phyloP scores from a whole-genome alignment of 2,888 invertebrate species.

The Plemyria rubiginata region DNA sequence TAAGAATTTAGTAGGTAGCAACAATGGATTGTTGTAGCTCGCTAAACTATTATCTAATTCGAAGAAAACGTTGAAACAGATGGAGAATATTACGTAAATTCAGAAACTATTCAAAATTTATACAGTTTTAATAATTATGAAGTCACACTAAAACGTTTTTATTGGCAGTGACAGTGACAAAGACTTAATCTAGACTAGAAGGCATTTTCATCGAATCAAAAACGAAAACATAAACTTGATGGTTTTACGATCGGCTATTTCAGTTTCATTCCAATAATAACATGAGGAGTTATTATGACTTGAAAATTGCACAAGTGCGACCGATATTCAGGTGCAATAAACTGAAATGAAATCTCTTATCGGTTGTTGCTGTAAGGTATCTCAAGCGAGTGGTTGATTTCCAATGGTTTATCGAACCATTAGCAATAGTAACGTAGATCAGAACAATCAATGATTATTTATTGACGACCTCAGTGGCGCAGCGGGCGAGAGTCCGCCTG shows the following conservation, averaged over 20 bases:
- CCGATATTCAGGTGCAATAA: conserved; percentile 15
- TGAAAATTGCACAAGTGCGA: conserved; percentile 21
- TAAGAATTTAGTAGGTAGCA: neutral
- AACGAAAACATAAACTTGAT: conserved; percentile 1
- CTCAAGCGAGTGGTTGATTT: neutral
- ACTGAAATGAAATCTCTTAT: conserved; percentile 4
- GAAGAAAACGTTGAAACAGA: neutral
- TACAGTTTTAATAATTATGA: neutral
- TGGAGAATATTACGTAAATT: no score
- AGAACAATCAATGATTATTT: no score
- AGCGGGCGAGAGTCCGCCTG: no score
- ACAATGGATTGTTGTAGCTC: no score
- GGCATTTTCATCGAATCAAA: neutral
- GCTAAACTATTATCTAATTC: no score
- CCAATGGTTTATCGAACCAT: neutral
- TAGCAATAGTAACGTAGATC: neutral
- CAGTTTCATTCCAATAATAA: conserved; percentile 17
- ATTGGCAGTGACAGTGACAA: neutral
- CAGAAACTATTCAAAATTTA: neutral
- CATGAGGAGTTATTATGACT: conserved; percentile 1
- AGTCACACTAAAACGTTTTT: conserved; percentile 1
- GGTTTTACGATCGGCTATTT: conserved; percentile 16
- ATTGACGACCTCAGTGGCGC: no score
- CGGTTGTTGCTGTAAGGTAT: conserved; percentile 4
- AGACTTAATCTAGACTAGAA: conserved; percentile 2